phyloP scores from a whole-genome alignment of 2,113 vertebrate species.

The Glaucomys volans region DNA sequence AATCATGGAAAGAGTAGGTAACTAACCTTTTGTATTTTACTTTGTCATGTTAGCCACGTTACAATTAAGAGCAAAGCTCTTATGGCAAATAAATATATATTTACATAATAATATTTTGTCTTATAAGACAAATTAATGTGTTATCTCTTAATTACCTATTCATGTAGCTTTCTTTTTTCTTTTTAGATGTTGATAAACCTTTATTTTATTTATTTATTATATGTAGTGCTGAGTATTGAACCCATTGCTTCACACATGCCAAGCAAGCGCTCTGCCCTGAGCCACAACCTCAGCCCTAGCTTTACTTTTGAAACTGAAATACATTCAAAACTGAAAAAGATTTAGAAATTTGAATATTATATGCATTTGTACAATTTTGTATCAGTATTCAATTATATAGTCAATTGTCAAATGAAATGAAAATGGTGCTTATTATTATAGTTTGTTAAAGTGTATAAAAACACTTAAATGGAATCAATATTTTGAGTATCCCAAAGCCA shows the following conservation, averaged over 20 bases:
- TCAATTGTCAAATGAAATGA: neutral
- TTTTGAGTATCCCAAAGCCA: neutral
- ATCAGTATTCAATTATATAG: neutral
- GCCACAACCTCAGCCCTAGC: no score
- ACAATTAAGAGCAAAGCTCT: slow-evolving; percentile 17
- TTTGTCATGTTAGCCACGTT: neutral
- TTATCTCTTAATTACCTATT: neutral
- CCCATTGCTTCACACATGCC: no score
- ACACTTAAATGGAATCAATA: neutral
- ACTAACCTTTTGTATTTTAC: slow-evolving; percentile 36
- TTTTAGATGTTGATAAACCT: no score
- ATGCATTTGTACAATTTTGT: slow-evolving; percentile 34
- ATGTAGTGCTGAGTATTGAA: no score
- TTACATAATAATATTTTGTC: slow-evolving; percentile 31
- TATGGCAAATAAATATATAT: neutral
- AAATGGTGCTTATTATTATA: slow-evolving; percentile 33
- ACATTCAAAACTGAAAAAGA: slow-evolving; percentile 29
- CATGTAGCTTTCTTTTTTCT: no score
- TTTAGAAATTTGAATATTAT: slow-evolving; percentile 2
- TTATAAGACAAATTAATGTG: slow-evolving; percentile 7
- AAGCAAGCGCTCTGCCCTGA: no score
- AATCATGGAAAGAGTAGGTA: neutral
- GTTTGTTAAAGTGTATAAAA: slow-evolving; percentile 22
- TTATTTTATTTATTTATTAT: no score
- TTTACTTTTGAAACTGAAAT: neutral